Base-by-base conservation (phyloP, 2,888 invertebrate species). In the Aleiodes leptofemur region DNA sequence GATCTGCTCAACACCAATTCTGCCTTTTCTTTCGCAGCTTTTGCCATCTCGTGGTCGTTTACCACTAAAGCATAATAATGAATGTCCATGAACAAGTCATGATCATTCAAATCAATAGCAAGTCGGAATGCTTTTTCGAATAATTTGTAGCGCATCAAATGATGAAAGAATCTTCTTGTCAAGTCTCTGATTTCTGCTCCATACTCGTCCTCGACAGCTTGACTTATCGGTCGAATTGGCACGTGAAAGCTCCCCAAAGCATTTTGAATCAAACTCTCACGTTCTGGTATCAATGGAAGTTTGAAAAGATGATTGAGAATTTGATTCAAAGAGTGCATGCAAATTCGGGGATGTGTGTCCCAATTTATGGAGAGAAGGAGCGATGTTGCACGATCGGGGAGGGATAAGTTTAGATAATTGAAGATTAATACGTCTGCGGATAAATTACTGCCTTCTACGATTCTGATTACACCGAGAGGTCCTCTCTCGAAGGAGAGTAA, bases 81-180 rank as follows among this genome's bases (percentile, higher is more conserved):
- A 73, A 95, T 92, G 90, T 97, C 96, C 93, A 94, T 94, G 86
- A 96, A 97, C 76, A 97, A 91, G 90, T 97, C 97, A 88, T 95
- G 95, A 85, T 96, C 96, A 70, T 93, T 93, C 79, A 97, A 92
- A 88, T 97, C 96, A 80, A 96, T 95, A 0, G 96, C 97, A 76
- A 97, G 90, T 74, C 96, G 92, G 84, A 96, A 94, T 1, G 97
- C 96, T 86, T 96, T 96, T 87, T 95, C 95, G 86, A 94, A 92
- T 83, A 94, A 91, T 71, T 94, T 92, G 80, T 94, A 93, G 78
- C 96, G 93, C 82, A 0, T 76, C 56, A 97, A 89, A 85, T 95
- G 95, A 86, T 97, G 96, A 87, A 96, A 97, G 90, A 96, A 97
- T 82, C 96, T 92, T 81, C 97, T 91, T 0, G 97, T 97, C 53